Conservation (phyloP, 2,888 invertebrate species). For the Noctua fimbriata region DNA sequence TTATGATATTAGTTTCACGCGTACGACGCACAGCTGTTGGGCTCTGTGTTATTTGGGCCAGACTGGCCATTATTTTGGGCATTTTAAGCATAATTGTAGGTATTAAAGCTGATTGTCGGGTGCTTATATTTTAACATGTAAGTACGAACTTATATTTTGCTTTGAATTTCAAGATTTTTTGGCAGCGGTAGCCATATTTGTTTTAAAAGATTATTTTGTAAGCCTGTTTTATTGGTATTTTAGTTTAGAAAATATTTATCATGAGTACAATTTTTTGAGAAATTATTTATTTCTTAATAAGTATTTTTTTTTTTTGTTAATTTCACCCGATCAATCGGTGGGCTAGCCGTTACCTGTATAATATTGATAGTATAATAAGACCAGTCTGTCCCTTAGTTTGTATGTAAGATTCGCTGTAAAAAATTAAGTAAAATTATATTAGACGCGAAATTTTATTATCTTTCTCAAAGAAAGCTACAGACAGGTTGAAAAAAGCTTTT, state of each 20-base stretch:
- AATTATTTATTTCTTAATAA: neutral
- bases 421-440: conserved; percentile 49
- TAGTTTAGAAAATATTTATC: no score
- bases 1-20: conserved; percentile 66
- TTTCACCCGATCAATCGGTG: conserved; percentile 10
- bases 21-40: conserved; percentile 77
- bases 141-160: conserved; percentile 12
- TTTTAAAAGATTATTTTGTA: neutral
- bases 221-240: no score
- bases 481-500: conserved; percentile 58
- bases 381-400: conserved; percentile 57
- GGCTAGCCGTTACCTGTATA: conserved; percentile 42
- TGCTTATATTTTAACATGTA: neutral
- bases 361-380: conserved; percentile 27
- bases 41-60: conserved; percentile 58
- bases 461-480: conserved; percentile 67
- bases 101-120: conserved; percentile 18
- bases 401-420: conserved; percentile 55
- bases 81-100: conserved; percentile 34
- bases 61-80: conserved; percentile 41
- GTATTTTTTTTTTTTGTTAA: neutral
- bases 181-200: neutral
- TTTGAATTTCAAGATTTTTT: neutral
- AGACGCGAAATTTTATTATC: conserved; percentile 51
- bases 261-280: neutral